Base-by-base conservation (phyloP, 2,797 vertebrate genomes). In the Chromis chromis region DNA sequence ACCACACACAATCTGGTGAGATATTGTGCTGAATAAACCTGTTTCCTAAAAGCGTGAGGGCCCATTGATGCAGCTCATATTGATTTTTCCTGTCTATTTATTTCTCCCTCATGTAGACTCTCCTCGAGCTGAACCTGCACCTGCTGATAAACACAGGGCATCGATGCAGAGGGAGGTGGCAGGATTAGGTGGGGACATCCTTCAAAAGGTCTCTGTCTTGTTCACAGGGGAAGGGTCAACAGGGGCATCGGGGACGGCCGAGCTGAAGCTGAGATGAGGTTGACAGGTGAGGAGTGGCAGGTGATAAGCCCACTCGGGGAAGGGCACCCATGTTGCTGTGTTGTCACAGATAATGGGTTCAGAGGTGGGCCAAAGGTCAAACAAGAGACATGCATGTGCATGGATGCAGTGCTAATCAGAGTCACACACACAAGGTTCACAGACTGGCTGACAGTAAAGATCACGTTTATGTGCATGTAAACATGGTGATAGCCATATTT, bases 271-370 rank as follows among this genome's bases (percentile, higher is more conserved):
- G 54, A 79, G 77, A 61, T 27, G 8, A 74, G 82, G 85, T 12
- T 78, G 88, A 88, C 86, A 81, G 81, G 78, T 65, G 78, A 77
- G 73, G 81, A 89, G 88, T 63, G 79, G 81, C 87, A 67, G 84
- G 85, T 66, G 89, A 91, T 91, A 91, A 91, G 86, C 82, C 64
- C 60, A 49, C 39, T 31, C 3, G 6, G 50, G 70, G 82, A 79
- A 70, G 76, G 82, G 65, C 66, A 42, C 25, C 62, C 60, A 54
- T 68, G 85, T 57, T 24, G 63, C 71, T 70, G 81, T 33, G 76
- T 82, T 86, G 83, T 83, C 85, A 82, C 64, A 91, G 90, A 87
- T 91, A 93, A 94, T 82, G 80, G 84, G 90, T 90, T 92, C 83
- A 88, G 83, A 85, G 86, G 76, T 69, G 67, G 71, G 61, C 50